Evolutionary conservation across 2,888 invertebrate species (phyloP), one percentile per base, ranked within the genome.

Genomic region (Sisyra terminalis): DNA sequence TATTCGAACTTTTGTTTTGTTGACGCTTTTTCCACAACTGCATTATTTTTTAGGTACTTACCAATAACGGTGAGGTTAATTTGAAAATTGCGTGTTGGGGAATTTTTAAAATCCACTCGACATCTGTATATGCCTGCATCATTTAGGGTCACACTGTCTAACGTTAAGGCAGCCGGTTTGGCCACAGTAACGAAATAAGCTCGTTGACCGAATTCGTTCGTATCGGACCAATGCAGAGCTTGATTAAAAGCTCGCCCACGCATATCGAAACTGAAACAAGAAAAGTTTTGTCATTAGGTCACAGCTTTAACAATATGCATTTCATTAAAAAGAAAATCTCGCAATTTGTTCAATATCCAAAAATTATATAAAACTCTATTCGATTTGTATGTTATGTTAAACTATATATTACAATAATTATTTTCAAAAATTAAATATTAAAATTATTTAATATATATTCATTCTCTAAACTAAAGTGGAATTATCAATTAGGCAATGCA

Each of bases 61-160:
- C 90, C 87, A 60, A 89, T 85, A 54, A 90, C 88, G 55, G 86
- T 85, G 51, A 90, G 75, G 59, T 84, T 81, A 60, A 89, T 84
- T 56, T 85, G 82, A 61, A 86, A 83, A 61, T 86, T 88, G 53
- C 87, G 75, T 10, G 89, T 88, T 24, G 88, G 87, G 7, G 87
- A 83, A 56, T 85, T 86, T 54, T 82, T 79, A 63, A 89, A 90
- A 65, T 90, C 89, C 29, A 90, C 89, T 47, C 90, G 70, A 61
- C 90, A 90, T 51, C 88, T 70, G 65, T 90, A 90, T 45, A 78
- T 63, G 38, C 89, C 89, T 57, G 88, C 88, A 54, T 90, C 90
- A 53, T 83, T 82, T 50, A 88, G 65, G 55, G 84, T 81, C 43
- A 90, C 83, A 45, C 84, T 83, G 56, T 82, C 85, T 46, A 90